Conservation (phyloP, 2,888 invertebrate genomes). For the Chaetogeoica ovagalla region DNA sequence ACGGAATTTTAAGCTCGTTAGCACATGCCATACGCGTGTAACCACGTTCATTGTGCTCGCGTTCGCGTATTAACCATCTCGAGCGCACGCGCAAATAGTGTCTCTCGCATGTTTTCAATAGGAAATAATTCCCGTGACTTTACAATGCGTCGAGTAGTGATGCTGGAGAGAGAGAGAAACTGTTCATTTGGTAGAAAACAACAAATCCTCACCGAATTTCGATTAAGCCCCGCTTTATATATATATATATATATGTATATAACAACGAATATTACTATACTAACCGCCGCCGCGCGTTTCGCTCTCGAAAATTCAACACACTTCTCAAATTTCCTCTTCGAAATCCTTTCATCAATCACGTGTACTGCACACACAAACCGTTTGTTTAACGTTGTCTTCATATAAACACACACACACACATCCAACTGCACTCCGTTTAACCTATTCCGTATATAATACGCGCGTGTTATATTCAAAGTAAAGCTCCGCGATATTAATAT, state of each 20-base stretch:
- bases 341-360: slow-evolving; percentile 35
- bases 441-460: too few species aligned
- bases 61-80: too few species aligned
- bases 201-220: slow-evolving; percentile 4
- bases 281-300: too few species aligned
- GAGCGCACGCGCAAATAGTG: background rate
- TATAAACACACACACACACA: too few species aligned
- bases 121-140: slow-evolving; percentile 29
- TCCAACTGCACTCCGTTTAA: too few species aligned
- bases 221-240: slow-evolving; percentile 4
- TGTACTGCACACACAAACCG: background rate
- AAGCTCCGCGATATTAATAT: background rate
- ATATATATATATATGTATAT: too few species aligned
- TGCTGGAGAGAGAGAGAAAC: background rate
- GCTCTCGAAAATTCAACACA: background rate
- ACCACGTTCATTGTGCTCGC: too few species aligned
- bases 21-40: background rate
- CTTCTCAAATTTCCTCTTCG: slow-evolving; percentile 7
- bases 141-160: background rate
- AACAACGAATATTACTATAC: too few species aligned
- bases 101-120: background rate
- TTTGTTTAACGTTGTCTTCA: too few species aligned
- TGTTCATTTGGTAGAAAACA: slow-evolving; percentile 10
- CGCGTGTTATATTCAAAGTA: background rate
- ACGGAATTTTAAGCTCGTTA: background rate